Evolutionary conservation across 2,888 invertebrate genomes (phyloP).

Genomic region (Euclidia mi): DNA sequence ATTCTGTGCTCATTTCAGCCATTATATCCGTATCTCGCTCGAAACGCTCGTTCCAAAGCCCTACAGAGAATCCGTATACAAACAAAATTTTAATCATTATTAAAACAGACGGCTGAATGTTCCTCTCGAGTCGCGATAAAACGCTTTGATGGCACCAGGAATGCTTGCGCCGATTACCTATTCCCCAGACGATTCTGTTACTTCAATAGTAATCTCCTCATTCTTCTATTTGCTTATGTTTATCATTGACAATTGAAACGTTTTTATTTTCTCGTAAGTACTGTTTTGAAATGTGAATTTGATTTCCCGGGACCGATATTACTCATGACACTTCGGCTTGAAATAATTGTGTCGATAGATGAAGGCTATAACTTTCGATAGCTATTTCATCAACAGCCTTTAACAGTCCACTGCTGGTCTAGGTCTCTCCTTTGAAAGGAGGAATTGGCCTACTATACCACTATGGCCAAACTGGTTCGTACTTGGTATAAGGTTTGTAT

Average conservation of each 20-base stretch:
- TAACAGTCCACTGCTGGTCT: no score
- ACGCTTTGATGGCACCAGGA: slow-evolving; percentile 54
- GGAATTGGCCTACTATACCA: no score
- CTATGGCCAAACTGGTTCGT: no score
- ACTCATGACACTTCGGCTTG: no score
- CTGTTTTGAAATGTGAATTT: slow-evolving; percentile 1
- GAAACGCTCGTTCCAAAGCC: slow-evolving; percentile 48
- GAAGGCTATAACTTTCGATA: no score
- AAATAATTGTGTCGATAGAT: no score
- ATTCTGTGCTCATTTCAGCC: neutral
- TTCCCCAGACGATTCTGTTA: slow-evolving; percentile 40
- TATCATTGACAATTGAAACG: slow-evolving; percentile 24
- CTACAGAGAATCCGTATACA: slow-evolving; percentile 40
- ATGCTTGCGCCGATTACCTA: slow-evolving; percentile 52
- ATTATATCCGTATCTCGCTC: slow-evolving; percentile 30
- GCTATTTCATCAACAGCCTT: no score
- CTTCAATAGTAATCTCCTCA: slow-evolving; percentile 24
- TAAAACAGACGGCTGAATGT: slow-evolving; percentile 49
- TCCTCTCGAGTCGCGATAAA: slow-evolving; percentile 52
- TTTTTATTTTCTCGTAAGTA: slow-evolving; percentile 9
- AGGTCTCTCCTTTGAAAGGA: no score
- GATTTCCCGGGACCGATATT: slow-evolving; percentile 2
- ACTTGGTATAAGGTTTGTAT: no score
- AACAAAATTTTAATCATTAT: slow-evolving; percentile 60
- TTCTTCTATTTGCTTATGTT: slow-evolving; percentile 31